A percentile compares a stretch with the other conserved stretches of the same genome.
phyloP scores from a whole-genome alignment of 2,113 vertebrate genomes.

The Rafetus swinhoei region DNA sequence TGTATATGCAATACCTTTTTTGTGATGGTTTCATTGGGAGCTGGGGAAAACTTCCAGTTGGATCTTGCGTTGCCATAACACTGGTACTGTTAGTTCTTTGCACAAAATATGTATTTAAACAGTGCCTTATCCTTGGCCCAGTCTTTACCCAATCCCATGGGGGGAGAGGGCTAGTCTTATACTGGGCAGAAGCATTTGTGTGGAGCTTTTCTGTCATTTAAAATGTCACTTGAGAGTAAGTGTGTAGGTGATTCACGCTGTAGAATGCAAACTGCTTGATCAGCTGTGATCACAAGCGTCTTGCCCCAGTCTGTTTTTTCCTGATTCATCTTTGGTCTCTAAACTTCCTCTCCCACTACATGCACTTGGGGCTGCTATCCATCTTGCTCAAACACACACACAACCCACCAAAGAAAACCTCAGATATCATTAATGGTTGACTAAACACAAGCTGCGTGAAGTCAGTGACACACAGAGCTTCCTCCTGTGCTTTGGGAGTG shows the following conservation, averaged over 20 bases:
- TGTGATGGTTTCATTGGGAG: accelerated
- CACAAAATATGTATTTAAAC: not conserved
- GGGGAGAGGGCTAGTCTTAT: not conserved
- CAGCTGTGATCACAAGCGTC: not conserved
- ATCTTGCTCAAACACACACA: accelerated
- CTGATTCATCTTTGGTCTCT: not conserved
- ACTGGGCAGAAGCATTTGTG: accelerated
- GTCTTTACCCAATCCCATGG: accelerated
- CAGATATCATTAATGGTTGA: accelerated
- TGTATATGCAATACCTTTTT: accelerated
- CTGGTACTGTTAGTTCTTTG: not conserved
- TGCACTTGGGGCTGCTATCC: not conserved
- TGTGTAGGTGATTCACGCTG: not conserved
- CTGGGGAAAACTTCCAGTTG: accelerated
- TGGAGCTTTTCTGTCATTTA: not conserved
- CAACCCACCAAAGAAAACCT: accelerated
- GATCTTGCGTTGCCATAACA: accelerated
- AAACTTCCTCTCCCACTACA: not conserved
- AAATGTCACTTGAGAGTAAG: accelerated
- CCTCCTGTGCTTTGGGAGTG: not conserved
- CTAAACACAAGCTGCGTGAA: not conserved
- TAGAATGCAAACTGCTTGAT: accelerated
- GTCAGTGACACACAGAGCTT: not conserved
- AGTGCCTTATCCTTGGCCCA: conserved; percentile 57
- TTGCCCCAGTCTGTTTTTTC: not conserved